Evolutionary conservation across 2,888 invertebrate species (phyloP).

Genomic region (Monoplex corrugatus): DNA sequence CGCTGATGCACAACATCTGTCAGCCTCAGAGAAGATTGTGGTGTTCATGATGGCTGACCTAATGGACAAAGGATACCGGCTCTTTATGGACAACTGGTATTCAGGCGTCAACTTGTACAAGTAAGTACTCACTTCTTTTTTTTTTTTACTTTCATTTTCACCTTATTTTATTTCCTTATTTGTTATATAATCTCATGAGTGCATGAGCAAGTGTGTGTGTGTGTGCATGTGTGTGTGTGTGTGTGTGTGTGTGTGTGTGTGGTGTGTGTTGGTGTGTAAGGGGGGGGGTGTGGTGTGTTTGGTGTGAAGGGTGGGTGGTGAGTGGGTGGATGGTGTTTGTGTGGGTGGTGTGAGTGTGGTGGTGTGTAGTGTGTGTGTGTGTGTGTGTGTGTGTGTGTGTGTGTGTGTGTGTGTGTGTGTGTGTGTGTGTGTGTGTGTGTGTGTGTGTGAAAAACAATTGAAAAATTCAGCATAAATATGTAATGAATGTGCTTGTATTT

Average conservation of each 20-base stretch:
- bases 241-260: background rate
- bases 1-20: conserved; percentile 7
- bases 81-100: conserved; percentile 44
- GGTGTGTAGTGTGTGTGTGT: background rate
- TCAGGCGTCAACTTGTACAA: background rate
- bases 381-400: background rate
- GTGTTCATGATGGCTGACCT: conserved; percentile 21
- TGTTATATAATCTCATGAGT: background rate
- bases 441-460: no score
- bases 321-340: background rate
- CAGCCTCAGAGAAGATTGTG: background rate
- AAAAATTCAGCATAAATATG: no score
- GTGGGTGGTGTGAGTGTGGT: background rate
- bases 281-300: background rate
- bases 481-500: no score
- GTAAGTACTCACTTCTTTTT: background rate
- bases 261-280: background rate
- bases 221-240: background rate
- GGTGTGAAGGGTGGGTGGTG: background rate
- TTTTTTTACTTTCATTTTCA: conserved; percentile 3
- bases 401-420: background rate
- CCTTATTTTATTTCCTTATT: no score
- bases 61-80: conserved; percentile 40
- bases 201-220: background rate
- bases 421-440: background rate